Conservation (phyloP, 2,113 vertebrate species). For the Calonectris borealis region DNA sequence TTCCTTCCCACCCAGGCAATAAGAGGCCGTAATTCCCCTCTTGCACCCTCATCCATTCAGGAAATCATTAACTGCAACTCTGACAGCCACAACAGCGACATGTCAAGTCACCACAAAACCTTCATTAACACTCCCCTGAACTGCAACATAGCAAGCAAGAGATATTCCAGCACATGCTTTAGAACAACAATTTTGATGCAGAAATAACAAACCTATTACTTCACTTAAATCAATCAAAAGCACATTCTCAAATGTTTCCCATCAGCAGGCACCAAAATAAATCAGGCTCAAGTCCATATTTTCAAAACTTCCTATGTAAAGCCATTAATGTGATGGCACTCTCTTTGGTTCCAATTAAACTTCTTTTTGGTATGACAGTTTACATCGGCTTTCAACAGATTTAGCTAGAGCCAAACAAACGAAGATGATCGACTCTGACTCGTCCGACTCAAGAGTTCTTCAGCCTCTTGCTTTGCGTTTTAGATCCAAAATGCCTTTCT, state of each 20-base stretch:
- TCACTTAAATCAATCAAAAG: background rate
- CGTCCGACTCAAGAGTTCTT: background rate
- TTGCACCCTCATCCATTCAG: background rate
- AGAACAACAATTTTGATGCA: background rate
- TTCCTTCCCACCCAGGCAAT: background rate
- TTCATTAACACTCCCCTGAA: background rate
- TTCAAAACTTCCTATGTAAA: background rate
- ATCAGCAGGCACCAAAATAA: background rate
- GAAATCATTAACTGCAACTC: constrained; percentile 1
- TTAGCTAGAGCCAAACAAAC: background rate
- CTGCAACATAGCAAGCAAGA: background rate
- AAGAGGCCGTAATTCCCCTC: background rate
- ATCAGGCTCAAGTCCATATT: background rate
- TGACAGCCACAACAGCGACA: background rate
- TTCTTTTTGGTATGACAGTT: background rate
- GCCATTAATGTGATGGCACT: background rate
- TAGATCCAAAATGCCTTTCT: background rate
- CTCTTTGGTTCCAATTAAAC: background rate
- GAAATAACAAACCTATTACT: background rate
- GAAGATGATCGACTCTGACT: background rate
- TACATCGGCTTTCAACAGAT: background rate
- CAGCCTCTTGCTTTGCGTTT: background rate
- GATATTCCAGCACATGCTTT: background rate
- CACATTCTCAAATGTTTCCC: background rate
- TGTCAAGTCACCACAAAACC: background rate